Conservation (phyloP, 2,888 invertebrate species). For the Dryococelus australis region DNA sequence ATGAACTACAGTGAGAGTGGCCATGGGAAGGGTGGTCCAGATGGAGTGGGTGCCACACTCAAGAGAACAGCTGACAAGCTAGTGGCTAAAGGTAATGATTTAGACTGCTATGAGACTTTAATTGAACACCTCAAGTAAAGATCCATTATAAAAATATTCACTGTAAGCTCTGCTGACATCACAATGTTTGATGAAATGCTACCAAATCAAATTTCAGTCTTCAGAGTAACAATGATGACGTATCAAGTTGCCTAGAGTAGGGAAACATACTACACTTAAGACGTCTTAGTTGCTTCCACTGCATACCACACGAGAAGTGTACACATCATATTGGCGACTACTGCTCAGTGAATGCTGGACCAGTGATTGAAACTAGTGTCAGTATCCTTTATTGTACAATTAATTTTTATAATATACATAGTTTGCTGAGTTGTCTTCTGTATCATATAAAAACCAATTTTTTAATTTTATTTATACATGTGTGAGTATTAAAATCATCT, state of each 20-base stretch:
- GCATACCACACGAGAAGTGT: conserved; percentile 11
- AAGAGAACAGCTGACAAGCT: neutral
- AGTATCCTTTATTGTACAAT: neutral
- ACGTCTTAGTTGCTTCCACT: conserved; percentile 13
- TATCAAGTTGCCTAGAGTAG: neutral
- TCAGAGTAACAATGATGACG: conserved; percentile 16
- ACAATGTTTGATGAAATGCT: too few species aligned
- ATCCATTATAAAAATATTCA: neutral
- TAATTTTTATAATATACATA: too few species aligned
- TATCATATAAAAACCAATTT: too few species aligned
- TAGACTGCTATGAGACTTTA: too few species aligned
- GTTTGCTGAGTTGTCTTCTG: too few species aligned
- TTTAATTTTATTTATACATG: too few species aligned
- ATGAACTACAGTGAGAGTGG: conserved; percentile 13
- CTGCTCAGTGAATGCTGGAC: neutral
- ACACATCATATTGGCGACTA: neutral
- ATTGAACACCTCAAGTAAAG: too few species aligned
- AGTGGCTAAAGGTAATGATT: conserved; percentile 16
- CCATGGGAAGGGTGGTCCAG: neutral
- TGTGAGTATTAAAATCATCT: too few species aligned
- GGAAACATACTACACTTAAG: neutral
- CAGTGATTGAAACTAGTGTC: neutral
- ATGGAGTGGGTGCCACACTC: conserved; percentile 1
- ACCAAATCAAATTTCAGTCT: neutral
- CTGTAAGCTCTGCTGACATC: neutral